Evolutionary conservation across 2,888 invertebrate genomes (phyloP), one percentile per base, ranked within the genome.

Genomic region (Molanna angustata): DNA sequence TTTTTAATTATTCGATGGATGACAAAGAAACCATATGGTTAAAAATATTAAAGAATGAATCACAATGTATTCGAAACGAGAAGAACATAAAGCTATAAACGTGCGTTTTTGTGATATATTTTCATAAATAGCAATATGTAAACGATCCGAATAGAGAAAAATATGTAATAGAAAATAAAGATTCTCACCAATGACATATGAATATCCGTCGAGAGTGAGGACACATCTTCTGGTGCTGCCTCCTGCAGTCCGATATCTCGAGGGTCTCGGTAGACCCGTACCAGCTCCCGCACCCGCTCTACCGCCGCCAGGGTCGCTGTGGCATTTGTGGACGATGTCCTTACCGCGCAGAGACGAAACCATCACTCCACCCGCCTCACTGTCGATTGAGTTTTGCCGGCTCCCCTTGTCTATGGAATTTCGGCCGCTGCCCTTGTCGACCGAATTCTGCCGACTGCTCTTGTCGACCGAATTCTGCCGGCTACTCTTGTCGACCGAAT

Each of bases 111-210:
- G n/a, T n/a, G n/a, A n/a, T n/a, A n/a, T n/a, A n/a, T n/a, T n/a
- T n/a, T n/a, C n/a, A n/a, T n/a, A n/a, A n/a, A n/a, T n/a, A n/a
- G n/a, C n/a, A n/a, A n/a, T n/a, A n/a, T n/a, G n/a, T n/a, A n/a
- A n/a, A n/a, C n/a, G n/a, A n/a, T n/a, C n/a, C n/a, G n/a, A n/a
- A n/a, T n/a, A n/a, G n/a, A n/a, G n/a, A n/a, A n/a, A n/a, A n/a
- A n/a, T n/a, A n/a, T n/a, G n/a, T n/a, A n/a, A n/a, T n/a, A n/a
- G n/a, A n/a, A n/a, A 35, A 35, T 11, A 13, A 35, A 11, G 4
- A 11, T 7, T 76, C 86, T 84, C 73, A 90, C 91, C 90, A 77
- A 91, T 91, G 64, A 90, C 89, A 73, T 91, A 91, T 60, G 87
- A 88, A 75, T 90, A 90, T 64, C 90, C 90, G 69, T 90, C 90